Evolutionary conservation across 2,888 invertebrate species (phyloP), one percentile per base, ranked within the genome.

Genomic region (Chloromyia formosa): DNA sequence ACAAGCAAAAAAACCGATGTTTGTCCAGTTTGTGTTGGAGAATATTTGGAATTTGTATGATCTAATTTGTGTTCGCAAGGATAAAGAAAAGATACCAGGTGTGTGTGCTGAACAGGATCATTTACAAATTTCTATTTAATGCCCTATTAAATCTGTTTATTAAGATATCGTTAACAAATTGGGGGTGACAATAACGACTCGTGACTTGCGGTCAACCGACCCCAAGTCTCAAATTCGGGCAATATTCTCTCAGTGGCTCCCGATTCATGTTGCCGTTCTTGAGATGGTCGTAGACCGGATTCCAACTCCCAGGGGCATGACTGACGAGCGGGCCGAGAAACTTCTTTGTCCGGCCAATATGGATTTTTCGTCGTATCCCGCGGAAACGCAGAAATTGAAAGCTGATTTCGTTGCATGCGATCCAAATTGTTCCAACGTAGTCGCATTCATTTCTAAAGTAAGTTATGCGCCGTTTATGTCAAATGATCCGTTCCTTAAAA

Each of bases 31-130:
- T 62, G 91, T 97, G 73, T 86, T 98, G 76, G 96, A 97, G 80
- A 97, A 95, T 81, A 88, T 98, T 61, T 95, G 96, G 93, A 89
- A 92, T 78, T 87, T 97, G 35, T 98, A 98, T 83, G 94, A 96
- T 75, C 92, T 92, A 0, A 88, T 97, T 74, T 88, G 90, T 1
- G 83, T 93, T 14, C 86, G 92, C 78, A 92, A 93, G 84, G 93
- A 94, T 79, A 92, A 90, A 80, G 90, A 91, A 23, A 93, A 92
- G 84, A 86, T 93, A 5, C 88, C 88, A 0, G 77, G 78, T 69
- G n/a, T 23, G 18, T 9, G 7, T 49, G n/a, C n/a, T n/a, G n/a
- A n/a, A n/a, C n/a, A 49, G 16, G 27, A 49, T 49, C 10, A n/a
- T n/a, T 49, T 49, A 3, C 10, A 12, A n/a, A n/a, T n/a, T 49